Base-by-base conservation (phyloP, 2,888 invertebrate species). In the Lucinisca nassula region DNA sequence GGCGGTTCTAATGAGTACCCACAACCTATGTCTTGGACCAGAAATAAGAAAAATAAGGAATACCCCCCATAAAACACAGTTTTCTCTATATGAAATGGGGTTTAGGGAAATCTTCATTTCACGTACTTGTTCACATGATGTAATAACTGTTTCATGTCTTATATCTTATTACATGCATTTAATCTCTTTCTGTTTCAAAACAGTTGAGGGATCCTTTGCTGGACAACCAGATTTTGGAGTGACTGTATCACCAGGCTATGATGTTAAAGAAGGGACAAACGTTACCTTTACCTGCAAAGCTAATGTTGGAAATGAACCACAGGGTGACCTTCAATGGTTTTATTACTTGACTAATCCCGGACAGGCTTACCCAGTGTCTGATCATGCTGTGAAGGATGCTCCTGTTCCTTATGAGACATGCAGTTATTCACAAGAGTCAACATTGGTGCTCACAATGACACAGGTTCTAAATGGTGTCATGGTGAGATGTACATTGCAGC, bases 401-500 rank as follows among this genome's bases (percentile, higher is more conserved):
- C 78, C 75, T 0, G 37, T 45, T 8, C 45, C 0, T 67, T 32
- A 10, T 32, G 38, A 55, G 55, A 55, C 14, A 76, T 89, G 89
- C 37, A 82, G 72, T n/a, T 75, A 51, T 24, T 70, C 12, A 10
- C 40, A 67, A 21, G 30, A 49, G 24, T 86, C 89, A 4, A 82
- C 82, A 6, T 35, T 89, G 10, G 24, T 32, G 17, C 55, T 86
- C 35, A 76, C 38, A 8, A 84, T 89, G 86, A 72, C 73, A 17
- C 55, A 72, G 32, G 67, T 58, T 4, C 58, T 82, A 21, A 55
- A 89, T 40, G 35, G 58, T 0, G 51, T 84, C 0, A 37, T 86
- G 0, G 84, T 89, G 14, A 37, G 89, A 51, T 89, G 89, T 45
- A 84, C 79, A 40, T 73, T 82, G 27, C 72, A 85, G 8, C 89